Conservation (phyloP, 1,140 invertebrate genomes). For the Dendroctonus ponderosae region DNA sequence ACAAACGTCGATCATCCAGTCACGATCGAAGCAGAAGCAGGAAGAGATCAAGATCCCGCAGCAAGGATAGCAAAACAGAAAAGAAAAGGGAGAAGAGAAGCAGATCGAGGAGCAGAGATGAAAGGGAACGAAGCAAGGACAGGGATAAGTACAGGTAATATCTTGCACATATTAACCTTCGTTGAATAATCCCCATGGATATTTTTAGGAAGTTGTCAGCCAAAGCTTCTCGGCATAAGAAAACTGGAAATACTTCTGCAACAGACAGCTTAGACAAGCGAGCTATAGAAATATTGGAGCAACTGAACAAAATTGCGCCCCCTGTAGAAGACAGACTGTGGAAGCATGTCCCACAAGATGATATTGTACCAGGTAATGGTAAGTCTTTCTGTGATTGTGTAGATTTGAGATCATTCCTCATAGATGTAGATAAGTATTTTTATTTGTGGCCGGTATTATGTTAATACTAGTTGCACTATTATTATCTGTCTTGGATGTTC, state of each 20-base stretch:
- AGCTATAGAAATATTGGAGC: conserved; percentile 50
- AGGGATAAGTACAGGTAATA: conserved; percentile 27
- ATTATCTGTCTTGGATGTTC: too few species aligned
- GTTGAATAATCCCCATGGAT: not conserved
- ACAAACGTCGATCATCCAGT: conserved; percentile 38
- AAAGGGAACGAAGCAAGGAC: conserved; percentile 30
- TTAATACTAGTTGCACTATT: too few species aligned
- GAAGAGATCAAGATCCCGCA: conserved; percentile 41
- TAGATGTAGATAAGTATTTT: too few species aligned
- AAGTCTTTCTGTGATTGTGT: not conserved
- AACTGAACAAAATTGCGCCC: conserved; percentile 50
- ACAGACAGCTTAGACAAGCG: conserved; percentile 49
- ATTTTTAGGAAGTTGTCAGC: conserved; percentile 43
- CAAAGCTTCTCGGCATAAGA: conserved; percentile 50
- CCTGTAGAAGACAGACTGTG: conserved; percentile 48
- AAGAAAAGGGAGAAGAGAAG: conserved; percentile 38
- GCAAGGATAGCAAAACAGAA: conserved; percentile 36
- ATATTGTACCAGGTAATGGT: conserved; percentile 51
- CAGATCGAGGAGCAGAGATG: conserved; percentile 36
- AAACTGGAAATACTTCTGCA: conserved; percentile 37
- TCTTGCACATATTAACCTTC: not conserved
- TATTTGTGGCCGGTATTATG: too few species aligned
- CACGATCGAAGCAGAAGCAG: conserved; percentile 37
- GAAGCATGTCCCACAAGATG: conserved; percentile 51
- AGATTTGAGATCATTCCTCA: too few species aligned